phyloP scores from a whole-genome alignment of 1,140 invertebrate species.

The Cyphomyrmex costatus region DNA sequence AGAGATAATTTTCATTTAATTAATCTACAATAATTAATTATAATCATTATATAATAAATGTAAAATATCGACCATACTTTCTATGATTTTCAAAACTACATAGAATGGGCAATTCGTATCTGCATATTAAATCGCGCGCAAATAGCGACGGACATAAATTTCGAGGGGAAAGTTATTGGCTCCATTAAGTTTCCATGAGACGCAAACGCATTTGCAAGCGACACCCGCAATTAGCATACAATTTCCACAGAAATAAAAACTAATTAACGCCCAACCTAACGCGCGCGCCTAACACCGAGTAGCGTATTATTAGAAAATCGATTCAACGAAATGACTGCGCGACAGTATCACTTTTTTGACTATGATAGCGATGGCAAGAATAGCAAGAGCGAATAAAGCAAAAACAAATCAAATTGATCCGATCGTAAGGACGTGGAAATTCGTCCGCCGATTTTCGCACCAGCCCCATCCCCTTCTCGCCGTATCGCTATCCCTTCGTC shows the following conservation, averaged over 20 bases:
- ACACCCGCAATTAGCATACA: constrained; percentile 58
- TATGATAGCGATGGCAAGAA: background rate
- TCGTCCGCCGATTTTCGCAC: constrained; percentile 69
- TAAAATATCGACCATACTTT: background rate
- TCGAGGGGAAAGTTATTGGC: constrained; percentile 51
- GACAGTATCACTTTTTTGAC: constrained; percentile 39
- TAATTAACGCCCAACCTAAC: constrained; percentile 37
- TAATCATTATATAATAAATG: background rate
- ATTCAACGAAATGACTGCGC: constrained; percentile 32
- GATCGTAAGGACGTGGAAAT: constrained; percentile 72
- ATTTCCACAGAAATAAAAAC: constrained; percentile 60
- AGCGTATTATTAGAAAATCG: constrained; percentile 59
- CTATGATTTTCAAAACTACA: constrained; percentile 31
- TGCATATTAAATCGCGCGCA: constrained; percentile 43
- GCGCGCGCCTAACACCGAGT: constrained; percentile 16
- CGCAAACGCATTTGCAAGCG: constrained; percentile 24
- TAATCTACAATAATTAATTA: constrained; percentile 35
- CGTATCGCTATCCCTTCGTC: constrained; percentile 16
- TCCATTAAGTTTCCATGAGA: constrained; percentile 47
- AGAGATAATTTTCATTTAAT: constrained; percentile 27
- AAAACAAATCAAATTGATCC: constrained; percentile 46
- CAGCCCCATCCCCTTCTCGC: background rate
- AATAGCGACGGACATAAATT: constrained; percentile 43
- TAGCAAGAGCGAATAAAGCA: constrained; percentile 10
- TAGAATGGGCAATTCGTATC: constrained; percentile 26